Base-by-base conservation (phyloP, 2,113 vertebrate genomes). In the Acinonyx jubatus region DNA sequence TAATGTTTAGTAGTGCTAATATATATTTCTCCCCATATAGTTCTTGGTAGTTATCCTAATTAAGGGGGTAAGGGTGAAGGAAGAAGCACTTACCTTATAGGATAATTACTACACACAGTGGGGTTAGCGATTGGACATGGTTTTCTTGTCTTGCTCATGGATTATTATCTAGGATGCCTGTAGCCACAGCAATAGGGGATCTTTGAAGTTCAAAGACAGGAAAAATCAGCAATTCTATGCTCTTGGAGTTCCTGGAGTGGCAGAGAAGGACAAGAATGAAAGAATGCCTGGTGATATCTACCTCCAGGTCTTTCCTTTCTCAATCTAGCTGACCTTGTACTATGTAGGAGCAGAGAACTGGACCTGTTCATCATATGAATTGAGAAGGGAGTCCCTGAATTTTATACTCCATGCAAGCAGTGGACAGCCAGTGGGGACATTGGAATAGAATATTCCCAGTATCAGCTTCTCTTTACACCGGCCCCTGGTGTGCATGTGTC, bases 121-220 rank as follows among this genome's bases (percentile, higher is more conserved):
- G 33, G 81, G 36, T 87, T 88, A 52, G 73, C 38, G 12, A 27
- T 23, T 97, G 86, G 85, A 83, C 68, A 78, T 94, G n/a, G 10
- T n/a, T 94, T 94, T 97, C 88, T 95, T 76, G 19, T 83, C 78
- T 86, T 93, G 68, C 74, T 85, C n/a, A 73, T 85, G 84, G 48
- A 74, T 94, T 92, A 36, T 95, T 76, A 66, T 94, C 50, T 29
- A 89, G 76, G 69, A 86, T 86, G 48, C 81, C 45, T 55, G 25
- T 29, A 45, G 78, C 33, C 86, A 73, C 4, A 96, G 38, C 38
- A 82, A 45, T 7, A 95, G 81, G 85, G 10, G 23, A 19, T 68
- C 57, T 94, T 94, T 97, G 96, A 90, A 87, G 76, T 97, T 90
- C n/a, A 68, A 96, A 19, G 88, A 38, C 10, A 89, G 55, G 31